Percentiles rank a stretch among this genome's conserved stretches.
phyloP scores from a whole-genome alignment of 2,113 vertebrate genomes.

The Nibea coibor region DNA sequence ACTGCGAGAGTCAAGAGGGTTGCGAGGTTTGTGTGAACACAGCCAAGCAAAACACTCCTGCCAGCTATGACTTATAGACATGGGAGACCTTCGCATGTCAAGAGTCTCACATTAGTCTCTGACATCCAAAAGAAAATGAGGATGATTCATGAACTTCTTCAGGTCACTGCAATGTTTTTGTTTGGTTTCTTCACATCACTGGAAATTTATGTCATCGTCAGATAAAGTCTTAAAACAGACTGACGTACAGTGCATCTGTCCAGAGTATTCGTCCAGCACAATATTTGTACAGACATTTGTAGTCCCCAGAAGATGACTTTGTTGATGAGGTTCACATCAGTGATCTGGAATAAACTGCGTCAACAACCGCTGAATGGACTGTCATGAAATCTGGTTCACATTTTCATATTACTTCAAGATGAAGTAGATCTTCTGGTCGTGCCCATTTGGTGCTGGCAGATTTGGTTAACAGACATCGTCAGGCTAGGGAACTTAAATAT shows the following conservation, averaged over 20 bases:
- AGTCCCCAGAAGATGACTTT: not conserved
- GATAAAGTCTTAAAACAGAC: not conserved
- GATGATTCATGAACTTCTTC: not conserved
- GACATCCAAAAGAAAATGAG: slow-evolving; percentile 25
- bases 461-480: too few species aligned
- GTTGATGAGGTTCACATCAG: too few species aligned
- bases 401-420: not conserved
- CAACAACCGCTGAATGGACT: not conserved
- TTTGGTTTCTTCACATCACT: not conserved
- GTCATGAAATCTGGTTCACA: not conserved
- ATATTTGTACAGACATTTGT: not conserved
- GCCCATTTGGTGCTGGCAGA: too few species aligned
- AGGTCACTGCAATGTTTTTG: not conserved
- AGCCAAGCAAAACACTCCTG: slow-evolving; percentile 33
- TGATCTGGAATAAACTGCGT: not conserved
- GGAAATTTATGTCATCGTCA: not conserved
- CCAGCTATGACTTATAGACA: slow-evolving; percentile 21
- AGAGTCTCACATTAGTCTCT: not conserved
- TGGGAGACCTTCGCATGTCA: not conserved
- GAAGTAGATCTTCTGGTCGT: not conserved
- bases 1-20: not conserved
- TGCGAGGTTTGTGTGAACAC: slow-evolving; percentile 16
- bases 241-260: not conserved
- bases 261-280: too few species aligned
- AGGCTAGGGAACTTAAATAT: too few species aligned